phyloP scores from a whole-genome alignment of 53 echinoderm and acorn worm species.

The Antedon mediterranea region DNA sequence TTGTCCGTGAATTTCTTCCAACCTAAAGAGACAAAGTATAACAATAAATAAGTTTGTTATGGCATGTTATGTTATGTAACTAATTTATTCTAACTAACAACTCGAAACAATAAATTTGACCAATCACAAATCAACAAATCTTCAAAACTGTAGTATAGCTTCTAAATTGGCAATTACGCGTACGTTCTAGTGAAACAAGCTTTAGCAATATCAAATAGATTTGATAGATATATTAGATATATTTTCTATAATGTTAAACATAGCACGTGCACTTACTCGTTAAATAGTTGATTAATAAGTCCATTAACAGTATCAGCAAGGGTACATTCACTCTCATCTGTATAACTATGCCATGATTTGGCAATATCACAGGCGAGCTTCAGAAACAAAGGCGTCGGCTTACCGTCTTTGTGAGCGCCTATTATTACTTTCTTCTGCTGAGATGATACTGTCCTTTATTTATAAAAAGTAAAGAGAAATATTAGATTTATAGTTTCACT shows the following conservation, averaged over 20 bases:
- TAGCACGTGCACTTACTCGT: slow-evolving; percentile 41
- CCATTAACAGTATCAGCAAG: slow-evolving; percentile 60
- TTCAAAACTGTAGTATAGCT: no score
- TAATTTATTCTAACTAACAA: background rate
- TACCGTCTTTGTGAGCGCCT: slow-evolving; percentile 21
- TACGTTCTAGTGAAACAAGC: no score
- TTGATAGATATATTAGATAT: no score
- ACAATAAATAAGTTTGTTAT: no score
- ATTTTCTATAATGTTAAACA: no score
- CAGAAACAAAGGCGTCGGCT: slow-evolving; percentile 64
- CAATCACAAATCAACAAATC: no score
- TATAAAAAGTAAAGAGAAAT: no score
- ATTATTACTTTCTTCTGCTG: slow-evolving; percentile 3
- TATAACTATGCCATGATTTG: slow-evolving; percentile 54
- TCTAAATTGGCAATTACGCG: no score
- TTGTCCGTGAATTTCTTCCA: slow-evolving; percentile 67
- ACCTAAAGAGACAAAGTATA: slow-evolving; percentile 19
- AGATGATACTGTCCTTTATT: slow-evolving; percentile 16
- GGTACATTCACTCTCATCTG: slow-evolving; percentile 37
- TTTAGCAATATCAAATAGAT: no score
- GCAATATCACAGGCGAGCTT: slow-evolving; percentile 68
- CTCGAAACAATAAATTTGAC: background rate
- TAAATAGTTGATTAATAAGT: slow-evolving; percentile 70
- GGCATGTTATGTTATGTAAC: background rate
- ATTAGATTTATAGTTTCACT: background rate